phyloP scores from a whole-genome alignment of 2,888 invertebrate species.

The Teleiodes luculella region DNA sequence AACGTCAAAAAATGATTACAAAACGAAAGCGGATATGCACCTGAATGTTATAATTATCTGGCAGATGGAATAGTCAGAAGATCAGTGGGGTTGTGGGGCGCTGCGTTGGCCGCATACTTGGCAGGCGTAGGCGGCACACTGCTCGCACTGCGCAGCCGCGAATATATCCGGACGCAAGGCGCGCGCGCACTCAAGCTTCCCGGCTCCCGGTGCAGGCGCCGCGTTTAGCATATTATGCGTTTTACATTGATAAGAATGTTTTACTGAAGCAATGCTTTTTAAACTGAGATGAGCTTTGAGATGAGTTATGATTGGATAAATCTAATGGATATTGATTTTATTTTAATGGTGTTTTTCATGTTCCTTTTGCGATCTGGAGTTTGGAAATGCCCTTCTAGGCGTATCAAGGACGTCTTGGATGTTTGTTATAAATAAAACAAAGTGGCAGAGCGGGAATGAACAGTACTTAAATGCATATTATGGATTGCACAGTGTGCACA shows the following conservation, averaged over 20 bases:
- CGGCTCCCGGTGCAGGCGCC: background rate
- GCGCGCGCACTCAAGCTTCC: background rate
- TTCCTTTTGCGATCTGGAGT: too few relatives aligned
- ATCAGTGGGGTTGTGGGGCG: constrained; percentile 47
- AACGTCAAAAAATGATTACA: background rate
- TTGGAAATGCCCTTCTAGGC: too few relatives aligned
- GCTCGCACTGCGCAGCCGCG: constrained; percentile 27
- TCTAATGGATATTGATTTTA: too few relatives aligned
- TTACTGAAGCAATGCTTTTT: background rate
- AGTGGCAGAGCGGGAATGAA: too few relatives aligned
- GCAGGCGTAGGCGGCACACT: constrained; percentile 55
- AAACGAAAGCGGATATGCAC: constrained; percentile 6
- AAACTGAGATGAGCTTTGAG: too few relatives aligned
- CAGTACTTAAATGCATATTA: too few relatives aligned
- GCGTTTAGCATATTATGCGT: background rate
- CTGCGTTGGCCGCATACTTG: constrained; percentile 57
- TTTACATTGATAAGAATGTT: background rate
- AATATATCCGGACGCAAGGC: constrained; percentile 31
- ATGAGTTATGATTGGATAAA: too few relatives aligned
- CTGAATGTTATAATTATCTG: constrained; percentile 1
- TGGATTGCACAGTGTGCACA: too few relatives aligned
- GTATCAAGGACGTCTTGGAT: too few relatives aligned
- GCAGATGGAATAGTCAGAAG: constrained; percentile 38
- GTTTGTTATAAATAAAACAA: too few relatives aligned
- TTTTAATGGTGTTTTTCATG: too few relatives aligned